Percentiles rank a stretch among this genome's conserved stretches.
phyloP scores from a whole-genome alignment of 2,888 invertebrate genomes.

The Tachina grossa region DNA sequence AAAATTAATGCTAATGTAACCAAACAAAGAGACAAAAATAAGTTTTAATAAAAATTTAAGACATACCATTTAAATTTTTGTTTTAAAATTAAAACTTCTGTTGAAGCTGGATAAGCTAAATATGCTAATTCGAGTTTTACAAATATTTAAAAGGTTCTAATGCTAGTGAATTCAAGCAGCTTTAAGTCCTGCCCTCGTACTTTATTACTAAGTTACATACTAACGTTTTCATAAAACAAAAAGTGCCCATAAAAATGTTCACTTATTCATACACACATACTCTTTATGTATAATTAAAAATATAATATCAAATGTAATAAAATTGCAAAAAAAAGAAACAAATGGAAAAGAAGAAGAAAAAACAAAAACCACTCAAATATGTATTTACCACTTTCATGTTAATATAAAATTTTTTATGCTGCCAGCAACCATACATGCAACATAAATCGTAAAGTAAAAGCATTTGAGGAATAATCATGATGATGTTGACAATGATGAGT shows the following conservation, averaged over 20 bases:
- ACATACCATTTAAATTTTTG: no score
- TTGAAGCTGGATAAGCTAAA: no score
- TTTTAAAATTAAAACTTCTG: no score
- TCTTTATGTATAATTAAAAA: conserved; percentile 52
- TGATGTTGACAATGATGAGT: conserved; percentile 48
- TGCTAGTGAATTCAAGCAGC: background rate
- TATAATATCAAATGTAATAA: conserved; percentile 38
- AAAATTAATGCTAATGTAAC: no score
- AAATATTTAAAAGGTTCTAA: background rate
- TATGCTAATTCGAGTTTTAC: no score
- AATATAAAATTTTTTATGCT: conserved; percentile 12
- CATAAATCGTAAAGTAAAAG: conserved; percentile 33
- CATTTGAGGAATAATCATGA: conserved; percentile 40
- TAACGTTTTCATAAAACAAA: conserved; percentile 7
- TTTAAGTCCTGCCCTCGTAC: background rate
- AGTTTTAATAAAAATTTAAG: no score
- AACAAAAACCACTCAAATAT: conserved; percentile 9
- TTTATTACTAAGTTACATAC: background rate
- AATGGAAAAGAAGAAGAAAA: no score
- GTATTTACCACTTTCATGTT: conserved; percentile 31
- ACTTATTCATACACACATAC: background rate
- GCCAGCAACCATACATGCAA: background rate
- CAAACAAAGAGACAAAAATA: no score
- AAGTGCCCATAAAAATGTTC: background rate
- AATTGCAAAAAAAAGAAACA: background rate